These are phyloP conservation scores for Lepidocolaptes lacrymiger DNA, from an alignment of 2,797 vertebrate species.

Conservation along the genomic window DNA sequence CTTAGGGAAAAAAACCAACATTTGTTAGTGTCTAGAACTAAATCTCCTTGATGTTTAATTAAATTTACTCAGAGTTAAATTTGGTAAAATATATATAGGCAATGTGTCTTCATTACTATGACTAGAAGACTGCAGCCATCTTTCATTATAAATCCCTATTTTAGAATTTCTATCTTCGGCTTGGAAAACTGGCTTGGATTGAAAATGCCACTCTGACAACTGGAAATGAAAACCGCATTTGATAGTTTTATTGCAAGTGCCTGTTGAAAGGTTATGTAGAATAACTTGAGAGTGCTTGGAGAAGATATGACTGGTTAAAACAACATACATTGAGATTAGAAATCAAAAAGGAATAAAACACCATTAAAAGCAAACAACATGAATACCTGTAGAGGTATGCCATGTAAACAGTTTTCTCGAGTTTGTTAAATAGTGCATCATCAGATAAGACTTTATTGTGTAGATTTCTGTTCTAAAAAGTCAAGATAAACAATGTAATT, in stretches of 20 bases:
- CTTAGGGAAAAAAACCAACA: not conserved
- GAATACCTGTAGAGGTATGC: not conserved
- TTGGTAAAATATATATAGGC: not conserved
- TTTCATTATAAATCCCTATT: slow-evolving; percentile 2
- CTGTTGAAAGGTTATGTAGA: not conserved
- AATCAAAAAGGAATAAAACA: not conserved
- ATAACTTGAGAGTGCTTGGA: not conserved
- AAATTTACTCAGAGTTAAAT: not conserved
- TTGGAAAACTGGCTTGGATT: slow-evolving; percentile 17
- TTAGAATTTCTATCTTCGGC: not conserved
- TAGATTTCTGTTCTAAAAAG: not conserved
- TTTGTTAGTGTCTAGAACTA: not conserved
- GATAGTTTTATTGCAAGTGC: not conserved
- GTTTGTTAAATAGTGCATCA: not conserved
- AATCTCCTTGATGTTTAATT: not conserved
- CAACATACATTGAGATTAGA: not conserved
- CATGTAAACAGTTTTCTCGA: not conserved
- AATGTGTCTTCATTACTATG: not conserved
- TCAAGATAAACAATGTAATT: not conserved
- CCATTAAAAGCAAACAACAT: not conserved
- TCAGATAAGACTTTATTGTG: not conserved
- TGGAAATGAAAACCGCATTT: slow-evolving; percentile 44
- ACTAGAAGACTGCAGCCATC: not conserved
- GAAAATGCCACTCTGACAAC: slow-evolving; percentile 24
- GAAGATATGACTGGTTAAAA: not conserved